These are phyloP conservation scores for Phalacrocorax pelagicus DNA, from an alignment of 2,113 vertebrate genomes.

Conservation along the genomic window DNA sequence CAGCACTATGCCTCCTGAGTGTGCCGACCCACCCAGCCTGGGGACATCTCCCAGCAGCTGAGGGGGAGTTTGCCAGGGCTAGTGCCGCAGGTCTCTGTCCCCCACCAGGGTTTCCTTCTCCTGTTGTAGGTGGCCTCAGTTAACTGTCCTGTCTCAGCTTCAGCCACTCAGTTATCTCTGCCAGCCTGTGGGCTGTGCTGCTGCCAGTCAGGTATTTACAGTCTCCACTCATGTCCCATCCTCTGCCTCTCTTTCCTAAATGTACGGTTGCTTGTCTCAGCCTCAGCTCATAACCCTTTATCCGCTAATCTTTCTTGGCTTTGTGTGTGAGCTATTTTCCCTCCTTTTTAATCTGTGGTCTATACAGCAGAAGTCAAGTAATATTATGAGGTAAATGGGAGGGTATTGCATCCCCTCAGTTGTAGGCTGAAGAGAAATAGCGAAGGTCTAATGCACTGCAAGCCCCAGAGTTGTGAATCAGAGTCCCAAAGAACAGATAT, in stretches of 20 bases:
- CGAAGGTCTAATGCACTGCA: neutral
- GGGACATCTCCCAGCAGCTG: neutral
- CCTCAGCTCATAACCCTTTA: neutral
- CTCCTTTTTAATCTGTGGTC: neutral
- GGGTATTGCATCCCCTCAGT: neutral
- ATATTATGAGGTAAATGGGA: neutral
- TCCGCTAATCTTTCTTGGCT: neutral
- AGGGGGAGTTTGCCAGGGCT: neutral
- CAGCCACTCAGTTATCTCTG: neutral
- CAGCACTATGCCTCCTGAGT: neutral
- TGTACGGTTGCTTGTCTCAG: neutral
- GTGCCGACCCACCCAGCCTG: neutral
- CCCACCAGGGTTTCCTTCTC: neutral
- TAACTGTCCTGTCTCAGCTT: neutral
- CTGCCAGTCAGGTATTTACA: neutral
- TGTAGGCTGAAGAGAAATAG: neutral
- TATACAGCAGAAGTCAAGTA: neutral
- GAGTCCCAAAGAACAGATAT: neutral
- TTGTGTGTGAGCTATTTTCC: neutral
- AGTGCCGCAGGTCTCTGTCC: neutral
- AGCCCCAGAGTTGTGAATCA: neutral
- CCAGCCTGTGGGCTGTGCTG: accelerated
- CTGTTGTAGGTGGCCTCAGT: neutral
- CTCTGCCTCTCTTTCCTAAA: neutral
- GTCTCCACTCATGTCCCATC: neutral